Evolutionary conservation across 2,113 vertebrate species (phyloP), one percentile per base, ranked within the genome.

Genomic region (Myotis lucifugus): DNA sequence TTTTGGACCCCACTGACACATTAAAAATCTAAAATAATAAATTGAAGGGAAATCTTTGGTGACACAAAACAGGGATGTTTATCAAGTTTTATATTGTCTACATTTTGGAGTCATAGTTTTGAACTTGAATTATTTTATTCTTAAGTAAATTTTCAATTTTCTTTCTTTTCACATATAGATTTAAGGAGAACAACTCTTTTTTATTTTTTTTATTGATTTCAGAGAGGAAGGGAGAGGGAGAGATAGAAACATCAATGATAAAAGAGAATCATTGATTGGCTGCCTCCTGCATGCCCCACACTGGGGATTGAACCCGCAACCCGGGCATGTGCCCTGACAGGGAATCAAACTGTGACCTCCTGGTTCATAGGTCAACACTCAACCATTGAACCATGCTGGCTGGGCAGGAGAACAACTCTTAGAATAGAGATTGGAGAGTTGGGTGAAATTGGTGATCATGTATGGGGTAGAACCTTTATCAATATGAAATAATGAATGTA

Each of bases 11-110:
- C 19, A 8, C 46, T 95, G 67, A 95, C 42, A 95, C 19, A 79
- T 61, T 84, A 59, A 85, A 89, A 29, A 76, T n/a, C 56, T 82
- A 48, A 93, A 85, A 48, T 13, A 69, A 66, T 90, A 93, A 74
- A 32, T 59, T 70, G 27, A 89, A 87, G 54, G 69, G 67, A 94
- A 90, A 79, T 82, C 42, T 92, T 86, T 90, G 82, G n/a, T 88
- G 48, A 85, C 66, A 19, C 17, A 91, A 87, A 93, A 88, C 4
- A 79, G 34, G 9, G 34, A 89, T 85, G 42, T 85, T 34, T 6
- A 86, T n/a, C 73, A 59, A 93, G 23, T 23, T 81, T 74, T 78
- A 27, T 42, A 76, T 42, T 91, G 8, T 64, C 27, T 46, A 18
- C 21, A 78, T 77, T 94, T 94, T 86, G 32, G 42, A 86, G 70